Evolutionary conservation across 2,888 invertebrate species (phyloP).

Genomic region (Catocala nupta): DNA sequence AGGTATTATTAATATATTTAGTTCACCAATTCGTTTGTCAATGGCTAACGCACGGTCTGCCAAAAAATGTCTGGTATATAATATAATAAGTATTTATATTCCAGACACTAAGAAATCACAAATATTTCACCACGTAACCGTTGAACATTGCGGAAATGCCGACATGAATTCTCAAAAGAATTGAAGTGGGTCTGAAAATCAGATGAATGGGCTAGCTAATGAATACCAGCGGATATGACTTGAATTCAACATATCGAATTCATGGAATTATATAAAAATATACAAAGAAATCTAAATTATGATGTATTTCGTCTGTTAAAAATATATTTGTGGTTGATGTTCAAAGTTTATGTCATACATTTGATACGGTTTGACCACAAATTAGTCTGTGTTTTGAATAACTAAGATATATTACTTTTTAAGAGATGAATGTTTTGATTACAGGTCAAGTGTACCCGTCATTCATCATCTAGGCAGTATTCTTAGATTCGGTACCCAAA

Average conservation of each 20-base stretch:
- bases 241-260: conserved; percentile 37
- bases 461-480: neutral
- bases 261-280: conserved; percentile 35
- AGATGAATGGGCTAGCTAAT: conserved; percentile 47
- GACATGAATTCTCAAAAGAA: conserved; percentile 42
- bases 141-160: conserved; percentile 49
- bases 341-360: neutral
- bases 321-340: conserved; percentile 4
- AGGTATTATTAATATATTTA: no score
- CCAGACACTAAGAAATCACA: conserved; percentile 14
- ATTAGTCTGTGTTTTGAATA: conserved; percentile 1
- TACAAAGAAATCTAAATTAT: conserved; percentile 23
- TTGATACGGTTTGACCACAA: neutral
- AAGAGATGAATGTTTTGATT: conserved; percentile 1
- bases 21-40: no score
- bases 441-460: neutral
- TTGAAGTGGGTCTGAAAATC: conserved; percentile 45
- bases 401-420: neutral
- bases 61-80: neutral
- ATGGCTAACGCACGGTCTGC: no score
- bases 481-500: no score
- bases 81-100: neutral
- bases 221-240: conserved; percentile 42
- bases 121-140: conserved; percentile 38
- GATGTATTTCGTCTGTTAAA: conserved; percentile 12